Evolutionary conservation across 2,113 vertebrate species (phyloP), one percentile per base, ranked within the genome.

Genomic region (Pavo muticus): DNA sequence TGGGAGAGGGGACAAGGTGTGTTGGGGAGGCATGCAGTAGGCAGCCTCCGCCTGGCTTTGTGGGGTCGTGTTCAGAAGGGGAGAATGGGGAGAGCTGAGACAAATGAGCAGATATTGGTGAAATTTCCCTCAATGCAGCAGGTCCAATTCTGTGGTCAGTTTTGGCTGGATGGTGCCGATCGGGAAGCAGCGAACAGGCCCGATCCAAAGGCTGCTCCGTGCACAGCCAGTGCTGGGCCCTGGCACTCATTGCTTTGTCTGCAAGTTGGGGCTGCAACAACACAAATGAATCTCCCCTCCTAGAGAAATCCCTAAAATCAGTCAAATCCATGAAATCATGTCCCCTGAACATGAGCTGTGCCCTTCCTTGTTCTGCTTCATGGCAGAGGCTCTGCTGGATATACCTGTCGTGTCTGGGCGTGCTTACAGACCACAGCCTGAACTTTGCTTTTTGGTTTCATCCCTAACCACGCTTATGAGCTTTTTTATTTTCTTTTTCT

Each of bases 371-470:
- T 64, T 44, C 35, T 57, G 45, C 42, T 24, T 18, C n/a, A 29
- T 35, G 52, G 52, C 27, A 47, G 61, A 50, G 44, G 60, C 68
- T 63, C 30, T 50, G 32, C 37, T 48, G 73, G 68, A 18, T 0
- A 2, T 74, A 40, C 20, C 25, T 5, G 0, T 37, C 11, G 42
- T 14, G 30, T 52, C 0, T 1, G 25, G 52, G 35, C 17, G 84
- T 18, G 19, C 9, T 52, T 90, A 25, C 0, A 2, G 37, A 77
- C 25, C 8, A 29, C 0, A 0, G 35, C 2, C 4, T 32, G 32
- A 74, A 29, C 48, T 92, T 73, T 3, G 2, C 2, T 4, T 44
- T 81, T 74, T 39, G 48, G 21, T 75, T 61, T 78, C 11, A 3
- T 37, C 32, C 72, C 27, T 81, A 40, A 40, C 63, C 4, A 14